Percentiles rank a stretch among this genome's conserved stretches.
Evolutionary conservation across 1,140 invertebrate species (phyloP).

Genomic region (Bombus waltoni): DNA sequence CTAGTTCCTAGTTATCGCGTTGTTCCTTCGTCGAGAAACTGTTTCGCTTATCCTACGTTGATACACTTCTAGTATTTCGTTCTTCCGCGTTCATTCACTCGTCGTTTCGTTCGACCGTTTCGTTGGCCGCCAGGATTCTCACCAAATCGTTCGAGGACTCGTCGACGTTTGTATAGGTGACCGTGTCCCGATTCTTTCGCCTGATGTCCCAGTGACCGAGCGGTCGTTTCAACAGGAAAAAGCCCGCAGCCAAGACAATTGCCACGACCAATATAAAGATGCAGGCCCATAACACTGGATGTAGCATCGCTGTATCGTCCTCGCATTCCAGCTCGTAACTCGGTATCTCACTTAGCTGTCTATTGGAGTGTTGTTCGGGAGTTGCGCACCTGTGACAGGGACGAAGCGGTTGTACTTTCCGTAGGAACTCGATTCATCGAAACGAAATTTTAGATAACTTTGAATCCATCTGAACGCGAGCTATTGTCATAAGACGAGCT

Average conservation of each 20-base stretch:
- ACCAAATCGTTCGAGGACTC: constrained; percentile 79
- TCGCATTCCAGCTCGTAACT: constrained; percentile 75
- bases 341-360: constrained; percentile 70
- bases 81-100: constrained; percentile 66
- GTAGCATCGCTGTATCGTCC: constrained; percentile 54
- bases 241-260: constrained; percentile 55
- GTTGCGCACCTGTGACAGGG: constrained; percentile 70
- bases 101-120: constrained; percentile 71
- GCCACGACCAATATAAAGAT: constrained; percentile 69
- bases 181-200: constrained; percentile 73
- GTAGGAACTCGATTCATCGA: background rate
- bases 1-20: background rate
- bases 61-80: constrained; percentile 21
- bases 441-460: background rate
- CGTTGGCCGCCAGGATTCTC: constrained; percentile 76
- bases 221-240: constrained; percentile 72
- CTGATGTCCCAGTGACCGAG: constrained; percentile 74
- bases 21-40: background rate
- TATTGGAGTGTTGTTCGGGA: constrained; percentile 66
- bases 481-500: no score
- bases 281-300: constrained; percentile 72
- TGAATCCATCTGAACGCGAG: no score
- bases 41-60: constrained; percentile 12
- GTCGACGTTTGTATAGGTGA: constrained; percentile 79
- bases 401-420: background rate